These are phyloP conservation scores for Eulemur albifrons DNA, from an alignment of 2,797 vertebrate genomes.

Conservation along the genomic window DNA sequence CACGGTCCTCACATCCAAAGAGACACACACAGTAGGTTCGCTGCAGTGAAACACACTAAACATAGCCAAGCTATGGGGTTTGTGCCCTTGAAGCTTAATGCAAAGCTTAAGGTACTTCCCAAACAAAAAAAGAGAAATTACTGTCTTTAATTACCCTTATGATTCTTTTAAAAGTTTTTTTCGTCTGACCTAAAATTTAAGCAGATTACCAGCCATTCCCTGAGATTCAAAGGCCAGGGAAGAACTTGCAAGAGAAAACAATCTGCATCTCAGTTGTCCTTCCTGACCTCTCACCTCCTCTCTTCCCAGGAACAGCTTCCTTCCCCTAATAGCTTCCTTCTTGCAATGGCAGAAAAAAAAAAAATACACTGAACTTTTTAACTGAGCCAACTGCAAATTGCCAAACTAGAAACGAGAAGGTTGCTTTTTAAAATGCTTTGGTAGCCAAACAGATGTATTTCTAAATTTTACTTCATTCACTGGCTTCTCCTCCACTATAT, in stretches of 20 bases:
- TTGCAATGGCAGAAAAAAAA: slow-evolving; percentile 56
- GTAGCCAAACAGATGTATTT: slow-evolving; percentile 85
- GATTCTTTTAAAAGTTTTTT: slow-evolving; percentile 54
- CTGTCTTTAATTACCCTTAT: slow-evolving; percentile 57
- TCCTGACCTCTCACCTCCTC: slow-evolving; percentile 1
- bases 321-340: slow-evolving; percentile 41
- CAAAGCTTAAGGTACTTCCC: slow-evolving; percentile 45
- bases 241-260: slow-evolving; percentile 11
- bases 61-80: background rate
- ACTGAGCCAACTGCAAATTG: slow-evolving; percentile 70
- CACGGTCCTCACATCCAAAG: background rate
- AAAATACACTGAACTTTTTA: slow-evolving; percentile 37
- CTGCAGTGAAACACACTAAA: background rate
- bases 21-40: slow-evolving; percentile 54
- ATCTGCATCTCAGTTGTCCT: background rate
- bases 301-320: slow-evolving; percentile 53
- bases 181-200: slow-evolving; percentile 54
- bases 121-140: slow-evolving; percentile 68
- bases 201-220: slow-evolving; percentile 23
- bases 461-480: slow-evolving; percentile 82
- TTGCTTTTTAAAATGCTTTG: slow-evolving; percentile 78
- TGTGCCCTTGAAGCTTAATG: background rate
- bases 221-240: slow-evolving; percentile 49
- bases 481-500: slow-evolving; percentile 81
- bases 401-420: slow-evolving; percentile 71